Base-by-base conservation (phyloP, 2,888 invertebrate species). In the Dioctria rufipes region DNA sequence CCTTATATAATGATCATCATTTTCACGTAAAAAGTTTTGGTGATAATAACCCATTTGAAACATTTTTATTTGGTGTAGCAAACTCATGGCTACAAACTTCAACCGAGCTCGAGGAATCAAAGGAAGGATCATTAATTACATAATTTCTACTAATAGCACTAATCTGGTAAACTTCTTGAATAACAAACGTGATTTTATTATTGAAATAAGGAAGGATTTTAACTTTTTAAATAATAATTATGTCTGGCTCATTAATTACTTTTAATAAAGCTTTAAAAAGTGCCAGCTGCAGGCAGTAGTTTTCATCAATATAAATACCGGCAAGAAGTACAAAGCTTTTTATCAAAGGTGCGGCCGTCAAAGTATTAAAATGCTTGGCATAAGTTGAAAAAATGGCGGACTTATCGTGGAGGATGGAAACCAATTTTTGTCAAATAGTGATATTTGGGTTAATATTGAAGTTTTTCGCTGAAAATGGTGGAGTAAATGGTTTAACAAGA, bases 1-100 rank as follows among this genome's bases (percentile, higher is more conserved):
- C 58, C 13, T 58, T 69, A 46, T 46, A 46, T 69, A 69, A 69
- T 69, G 69, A n/a, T 69, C n/a, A 63, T 63, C 37, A 63, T 25
- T 25, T 63, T 63, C n/a, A 58, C 13, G 13, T 58, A 58, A 58
- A n/a, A 58, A 58, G 13, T 9, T 58, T 11, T 58, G 13, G 58
- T 13, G 58, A 58, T 58, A 5, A 58, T 58, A 58, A 8, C 13
- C 4, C 4, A 58, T 58, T 58, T 58, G 9, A 58, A 58, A 58
- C 4, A 6, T 58, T 58, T 11, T 2, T 58, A 58, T 58, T 58
- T 5, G 58, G 3, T 63, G 40, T 63, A 11, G 63, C 37, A 63
- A 63, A 63, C 63, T 39, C 40, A 11, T 39, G n/a, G 4, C 37
- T 63, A 9, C 9, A 63, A 6, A 63, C 40, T 39, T 25, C 40